phyloP scores from a whole-genome alignment of 1,140 invertebrate genomes.

The Bicyclus anynana region DNA sequence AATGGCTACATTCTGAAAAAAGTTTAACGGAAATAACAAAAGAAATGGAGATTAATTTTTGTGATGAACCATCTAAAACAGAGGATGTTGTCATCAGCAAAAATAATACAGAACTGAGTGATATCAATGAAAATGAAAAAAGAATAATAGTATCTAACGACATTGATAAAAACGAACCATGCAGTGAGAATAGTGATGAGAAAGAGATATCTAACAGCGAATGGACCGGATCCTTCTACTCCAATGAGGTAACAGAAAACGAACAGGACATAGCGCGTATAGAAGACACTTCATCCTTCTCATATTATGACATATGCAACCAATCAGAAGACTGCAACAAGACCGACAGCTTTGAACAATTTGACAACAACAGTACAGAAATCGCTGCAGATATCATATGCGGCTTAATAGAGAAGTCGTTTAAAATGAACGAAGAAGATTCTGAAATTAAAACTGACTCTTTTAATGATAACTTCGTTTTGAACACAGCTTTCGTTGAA shows the following conservation, averaged over 20 bases:
- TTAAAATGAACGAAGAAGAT: neutral
- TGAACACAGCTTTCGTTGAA: slow-evolving; percentile 58
- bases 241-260: neutral
- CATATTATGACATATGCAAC: slow-evolving; percentile 5
- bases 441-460: neutral
- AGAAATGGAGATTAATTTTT: neutral
- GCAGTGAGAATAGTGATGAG: too few relatives aligned
- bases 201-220: neutral
- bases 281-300: neutral
- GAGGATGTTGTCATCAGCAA: too few relatives aligned
- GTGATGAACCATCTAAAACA: too few relatives aligned
- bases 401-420: slow-evolving; percentile 23
- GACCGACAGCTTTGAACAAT: neutral
- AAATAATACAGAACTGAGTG: neutral
- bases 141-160: too few relatives aligned
- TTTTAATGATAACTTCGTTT: slow-evolving; percentile 38
- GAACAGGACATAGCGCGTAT: slow-evolving; percentile 5
- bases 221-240: neutral
- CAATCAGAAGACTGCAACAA: neutral
- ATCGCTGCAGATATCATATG: slow-evolving; percentile 13
- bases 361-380: slow-evolving; percentile 13
- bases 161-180: too few relatives aligned
- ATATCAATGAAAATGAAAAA: neutral
- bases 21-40: neutral
- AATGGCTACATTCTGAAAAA: too few relatives aligned